These are phyloP conservation scores for Siderastrea siderea DNA, from an alignment of 92 coral and sea anemone species.

Conservation along the genomic window DNA sequence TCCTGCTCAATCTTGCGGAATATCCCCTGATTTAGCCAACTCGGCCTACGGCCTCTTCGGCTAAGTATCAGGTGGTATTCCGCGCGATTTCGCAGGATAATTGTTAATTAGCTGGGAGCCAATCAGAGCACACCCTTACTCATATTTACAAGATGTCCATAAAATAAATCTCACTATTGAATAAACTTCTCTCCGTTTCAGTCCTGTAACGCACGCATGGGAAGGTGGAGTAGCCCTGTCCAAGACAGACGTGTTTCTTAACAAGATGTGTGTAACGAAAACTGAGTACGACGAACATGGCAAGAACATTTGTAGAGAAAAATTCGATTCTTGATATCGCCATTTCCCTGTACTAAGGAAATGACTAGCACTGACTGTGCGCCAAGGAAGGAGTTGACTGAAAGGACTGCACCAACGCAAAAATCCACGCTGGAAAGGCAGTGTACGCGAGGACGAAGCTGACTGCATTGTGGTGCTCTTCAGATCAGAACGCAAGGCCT, in stretches of 20 bases:
- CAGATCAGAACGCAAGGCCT: not conserved
- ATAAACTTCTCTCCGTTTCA: conserved; percentile 24
- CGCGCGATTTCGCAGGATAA: too few relatives aligned
- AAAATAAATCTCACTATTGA: too few relatives aligned
- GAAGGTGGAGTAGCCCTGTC: conserved; percentile 90
- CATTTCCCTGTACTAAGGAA: not conserved
- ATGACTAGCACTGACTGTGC: not conserved
- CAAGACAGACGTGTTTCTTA: conserved; percentile 83
- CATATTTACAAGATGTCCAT: too few relatives aligned
- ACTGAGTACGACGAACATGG: conserved; percentile 98
- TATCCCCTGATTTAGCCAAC: too few relatives aligned
- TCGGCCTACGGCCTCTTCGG: too few relatives aligned
- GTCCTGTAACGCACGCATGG: conserved; percentile 91
- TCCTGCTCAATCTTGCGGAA: too few relatives aligned
- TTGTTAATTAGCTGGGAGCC: too few relatives aligned
- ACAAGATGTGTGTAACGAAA: conserved; percentile 97
- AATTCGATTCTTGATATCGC: conserved; percentile 80
- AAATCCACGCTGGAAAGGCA: not conserved
- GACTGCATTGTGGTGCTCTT: not conserved
- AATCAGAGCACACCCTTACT: too few relatives aligned
- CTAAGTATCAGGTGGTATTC: too few relatives aligned
- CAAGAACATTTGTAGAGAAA: conserved; percentile 87
- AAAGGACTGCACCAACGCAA: too few relatives aligned
- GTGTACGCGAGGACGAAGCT: not conserved
- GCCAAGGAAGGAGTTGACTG: not conserved